phyloP scores from a whole-genome alignment of 2,888 invertebrate species.

The Adelognathus sp. region DNA sequence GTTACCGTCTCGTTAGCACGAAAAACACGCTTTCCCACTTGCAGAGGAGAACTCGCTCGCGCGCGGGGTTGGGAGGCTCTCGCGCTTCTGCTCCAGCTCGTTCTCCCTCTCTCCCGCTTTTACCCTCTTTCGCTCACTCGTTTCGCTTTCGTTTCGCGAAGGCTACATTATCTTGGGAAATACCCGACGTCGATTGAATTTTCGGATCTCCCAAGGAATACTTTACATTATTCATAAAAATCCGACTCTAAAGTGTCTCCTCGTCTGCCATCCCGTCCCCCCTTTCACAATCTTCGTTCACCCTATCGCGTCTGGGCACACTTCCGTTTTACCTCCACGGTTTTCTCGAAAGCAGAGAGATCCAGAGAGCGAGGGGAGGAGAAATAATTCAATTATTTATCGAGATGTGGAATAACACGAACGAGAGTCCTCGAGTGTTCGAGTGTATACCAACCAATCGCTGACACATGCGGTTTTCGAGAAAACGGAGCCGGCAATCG shows the following conservation, averaged over 20 bases:
- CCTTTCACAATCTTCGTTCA: slow-evolving; percentile 20
- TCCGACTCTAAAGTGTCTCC: slow-evolving; percentile 54
- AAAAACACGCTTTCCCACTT: slow-evolving; percentile 70
- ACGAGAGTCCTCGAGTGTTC: slow-evolving; percentile 13
- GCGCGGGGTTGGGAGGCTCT: slow-evolving; percentile 58
- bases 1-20: slow-evolving; percentile 58
- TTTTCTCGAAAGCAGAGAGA: no score
- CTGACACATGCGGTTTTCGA: neutral
- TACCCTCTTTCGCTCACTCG: slow-evolving; percentile 28
- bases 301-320: slow-evolving; percentile 33
- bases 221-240: slow-evolving; percentile 64
- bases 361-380: neutral
- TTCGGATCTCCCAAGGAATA: slow-evolving; percentile 56
- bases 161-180: slow-evolving; percentile 61
- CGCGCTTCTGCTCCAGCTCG: slow-evolving; percentile 23
- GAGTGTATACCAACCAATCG: slow-evolving; percentile 10
- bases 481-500: neutral
- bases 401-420: slow-evolving; percentile 33
- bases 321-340: slow-evolving; percentile 24
- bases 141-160: slow-evolving; percentile 24
- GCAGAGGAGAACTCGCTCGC: slow-evolving; percentile 60
- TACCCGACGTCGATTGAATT: slow-evolving; percentile 61
- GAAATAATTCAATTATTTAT: slow-evolving; percentile 49
- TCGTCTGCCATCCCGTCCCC: slow-evolving; percentile 44
- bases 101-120: slow-evolving; percentile 10